A percentile compares a stretch with the other conserved stretches of the same genome.
phyloP scores from a whole-genome alignment of 2,888 invertebrate species.

The Oligia strigilis region DNA sequence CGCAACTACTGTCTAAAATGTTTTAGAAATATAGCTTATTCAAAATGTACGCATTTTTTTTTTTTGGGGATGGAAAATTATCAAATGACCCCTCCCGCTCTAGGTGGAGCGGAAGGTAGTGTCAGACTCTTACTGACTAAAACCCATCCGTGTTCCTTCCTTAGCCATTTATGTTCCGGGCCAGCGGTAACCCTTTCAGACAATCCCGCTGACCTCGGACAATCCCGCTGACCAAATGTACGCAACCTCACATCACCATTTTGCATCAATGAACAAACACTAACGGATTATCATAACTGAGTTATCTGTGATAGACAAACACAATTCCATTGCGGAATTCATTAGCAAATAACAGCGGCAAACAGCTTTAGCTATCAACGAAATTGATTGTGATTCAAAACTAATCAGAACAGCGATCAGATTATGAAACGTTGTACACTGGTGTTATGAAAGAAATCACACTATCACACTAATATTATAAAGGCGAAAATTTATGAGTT shows the following conservation, averaged over 20 bases:
- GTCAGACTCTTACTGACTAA: too few relatives aligned
- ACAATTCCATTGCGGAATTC: constrained; percentile 52
- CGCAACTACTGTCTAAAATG: not conserved
- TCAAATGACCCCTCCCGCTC: too few relatives aligned
- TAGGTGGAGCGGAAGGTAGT: too few relatives aligned
- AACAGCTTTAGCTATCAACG: constrained; percentile 40
- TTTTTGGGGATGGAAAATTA: too few relatives aligned
- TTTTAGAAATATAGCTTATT: not conserved
- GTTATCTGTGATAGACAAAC: constrained; percentile 49
- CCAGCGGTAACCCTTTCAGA: too few relatives aligned
- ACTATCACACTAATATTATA: too few relatives aligned
- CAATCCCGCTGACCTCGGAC: too few relatives aligned
- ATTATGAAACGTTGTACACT: not conserved
- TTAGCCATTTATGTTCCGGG: too few relatives aligned
- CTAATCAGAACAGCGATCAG: constrained; percentile 12
- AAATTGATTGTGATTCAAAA: constrained; percentile 47
- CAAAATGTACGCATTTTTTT: not conserved
- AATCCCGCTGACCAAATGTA: not conserved
- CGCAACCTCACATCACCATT: not conserved
- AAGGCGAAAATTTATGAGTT: too few relatives aligned
- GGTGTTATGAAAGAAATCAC: not conserved
- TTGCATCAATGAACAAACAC: constrained; percentile 15
- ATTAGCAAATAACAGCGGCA: constrained; percentile 49
- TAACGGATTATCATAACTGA: constrained; percentile 48
- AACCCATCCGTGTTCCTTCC: too few relatives aligned